These are phyloP conservation scores for Podabrus alpinus DNA, from an alignment of 2,888 invertebrate genomes.

Conservation along the genomic window DNA sequence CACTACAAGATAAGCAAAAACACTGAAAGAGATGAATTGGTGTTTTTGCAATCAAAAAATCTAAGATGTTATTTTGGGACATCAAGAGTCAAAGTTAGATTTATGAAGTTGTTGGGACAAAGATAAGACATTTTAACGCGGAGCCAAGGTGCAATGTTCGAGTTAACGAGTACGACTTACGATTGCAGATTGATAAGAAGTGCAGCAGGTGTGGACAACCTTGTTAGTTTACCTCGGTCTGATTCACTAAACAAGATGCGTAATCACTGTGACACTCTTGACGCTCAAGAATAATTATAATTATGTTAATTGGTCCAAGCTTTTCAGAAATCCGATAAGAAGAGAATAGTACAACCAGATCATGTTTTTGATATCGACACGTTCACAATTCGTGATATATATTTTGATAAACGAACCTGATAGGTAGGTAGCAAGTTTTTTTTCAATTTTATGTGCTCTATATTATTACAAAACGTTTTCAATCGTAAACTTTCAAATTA, in stretches of 20 bases:
- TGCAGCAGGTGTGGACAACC: slow-evolving; percentile 41
- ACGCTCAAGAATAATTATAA: slow-evolving; percentile 42
- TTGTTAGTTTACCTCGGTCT: slow-evolving; percentile 38
- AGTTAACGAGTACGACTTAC: slow-evolving; percentile 37
- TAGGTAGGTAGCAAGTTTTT: background rate
- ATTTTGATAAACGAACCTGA: background rate
- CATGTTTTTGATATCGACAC: background rate
- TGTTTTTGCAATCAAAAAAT: slow-evolving; percentile 39
- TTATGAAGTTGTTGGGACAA: slow-evolving; percentile 33
- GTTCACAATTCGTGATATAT: background rate
- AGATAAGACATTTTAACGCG: slow-evolving; percentile 35
- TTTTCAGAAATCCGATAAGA: slow-evolving; percentile 22
- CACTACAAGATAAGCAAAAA: slow-evolving; percentile 34
- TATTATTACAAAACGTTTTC: too few relatives aligned
- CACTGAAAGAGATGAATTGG: slow-evolving; percentile 45
- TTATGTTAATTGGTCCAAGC: slow-evolving; percentile 41
- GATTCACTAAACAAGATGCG: slow-evolving; percentile 36
- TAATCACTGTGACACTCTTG: slow-evolving; percentile 38
- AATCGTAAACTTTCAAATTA: background rate
- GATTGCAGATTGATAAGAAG: slow-evolving; percentile 42
- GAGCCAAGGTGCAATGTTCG: slow-evolving; percentile 35
- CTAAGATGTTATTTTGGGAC: slow-evolving; percentile 41
- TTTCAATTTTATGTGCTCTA: too few relatives aligned
- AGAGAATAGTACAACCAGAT: slow-evolving; percentile 12
- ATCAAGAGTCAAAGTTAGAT: slow-evolving; percentile 32